Percentiles rank a stretch among this genome's conserved stretches.
Conservation (phyloP, 2,113 vertebrate genomes). For the Caranx ignobilis region DNA sequence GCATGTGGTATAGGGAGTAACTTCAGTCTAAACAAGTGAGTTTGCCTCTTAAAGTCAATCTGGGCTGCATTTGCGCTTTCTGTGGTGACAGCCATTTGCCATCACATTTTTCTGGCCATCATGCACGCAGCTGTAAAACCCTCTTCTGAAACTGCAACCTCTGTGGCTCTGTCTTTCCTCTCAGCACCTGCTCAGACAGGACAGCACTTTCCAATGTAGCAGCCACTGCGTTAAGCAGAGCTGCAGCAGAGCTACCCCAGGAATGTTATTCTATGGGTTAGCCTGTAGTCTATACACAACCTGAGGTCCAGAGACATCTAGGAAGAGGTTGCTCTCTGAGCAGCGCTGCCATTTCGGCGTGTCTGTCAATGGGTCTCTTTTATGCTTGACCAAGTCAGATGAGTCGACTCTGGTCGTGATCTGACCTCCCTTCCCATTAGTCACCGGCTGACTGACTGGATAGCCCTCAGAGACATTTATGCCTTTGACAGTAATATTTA, state of each 20-base stretch:
- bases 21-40: background rate
- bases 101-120: conserved; percentile 2
- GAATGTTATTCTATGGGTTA: conserved; percentile 1
- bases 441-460: conserved; percentile 65
- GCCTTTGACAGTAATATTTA: conserved; percentile 75
- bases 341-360: conserved; percentile 32
- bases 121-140: conserved; percentile 38
- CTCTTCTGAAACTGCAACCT: conserved; percentile 12
- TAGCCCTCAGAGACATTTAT: conserved; percentile 61
- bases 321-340: conserved; percentile 45
- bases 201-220: conserved; percentile 1
- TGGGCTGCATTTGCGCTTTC: conserved; percentile 20
- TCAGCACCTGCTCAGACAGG: conserved; percentile 23
- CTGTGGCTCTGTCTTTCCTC: conserved; percentile 8
- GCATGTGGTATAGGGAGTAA: background rate
- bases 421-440: conserved; percentile 71
- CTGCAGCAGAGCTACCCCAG: background rate
- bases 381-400: conserved; percentile 70
- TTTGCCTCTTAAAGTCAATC: background rate
- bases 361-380: conserved; percentile 64
- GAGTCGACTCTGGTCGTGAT: conserved; percentile 57
- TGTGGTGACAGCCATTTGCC: background rate
- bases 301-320: conserved; percentile 47
- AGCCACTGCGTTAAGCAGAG: background rate
- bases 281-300: conserved; percentile 5